Conservation (phyloP, 1,140 invertebrate genomes). For the Drosophila pectinifera region DNA sequence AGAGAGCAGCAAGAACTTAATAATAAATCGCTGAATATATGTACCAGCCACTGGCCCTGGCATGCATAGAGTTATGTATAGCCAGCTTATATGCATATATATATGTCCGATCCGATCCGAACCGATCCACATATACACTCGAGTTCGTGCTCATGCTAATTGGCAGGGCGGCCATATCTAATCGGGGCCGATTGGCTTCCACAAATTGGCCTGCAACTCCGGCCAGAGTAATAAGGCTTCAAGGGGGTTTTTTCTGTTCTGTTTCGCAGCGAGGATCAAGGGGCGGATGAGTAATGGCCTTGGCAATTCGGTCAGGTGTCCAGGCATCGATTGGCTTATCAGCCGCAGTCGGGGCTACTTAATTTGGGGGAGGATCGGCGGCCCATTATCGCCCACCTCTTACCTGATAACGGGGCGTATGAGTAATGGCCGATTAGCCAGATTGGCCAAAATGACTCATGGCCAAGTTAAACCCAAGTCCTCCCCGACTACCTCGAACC, state of each 20-base stretch:
- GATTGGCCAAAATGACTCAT: constrained; percentile 19
- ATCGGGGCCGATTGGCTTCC: constrained; percentile 13
- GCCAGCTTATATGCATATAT: constrained; percentile 8
- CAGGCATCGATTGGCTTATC: constrained; percentile 29
- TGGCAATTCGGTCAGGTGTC: constrained; percentile 37
- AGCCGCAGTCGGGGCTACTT: constrained; percentile 1
- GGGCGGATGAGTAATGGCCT: constrained; percentile 33
- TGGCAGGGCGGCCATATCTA: constrained; percentile 10
- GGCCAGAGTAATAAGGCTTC: not conserved
- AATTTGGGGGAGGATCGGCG: not conserved
- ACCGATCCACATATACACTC: not conserved
- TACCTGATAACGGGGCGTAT: constrained; percentile 48
- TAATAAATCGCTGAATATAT: constrained; percentile 36
- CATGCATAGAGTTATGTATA: constrained; percentile 23
- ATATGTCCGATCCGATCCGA: not conserved
- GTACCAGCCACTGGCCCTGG: constrained; percentile 33
- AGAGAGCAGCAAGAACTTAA: constrained; percentile 20
- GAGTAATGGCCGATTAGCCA: constrained; percentile 48
- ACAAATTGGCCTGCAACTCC: constrained; percentile 11
- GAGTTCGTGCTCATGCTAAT: constrained; percentile 14
- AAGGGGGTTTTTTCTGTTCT: constrained; percentile 9
- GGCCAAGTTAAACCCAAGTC: not conserved
- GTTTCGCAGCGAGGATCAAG: not conserved
- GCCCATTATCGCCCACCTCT: constrained; percentile 15
- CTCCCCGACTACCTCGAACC: too few species aligned